Evolutionary conservation across 30 jellyfish, hydroid and myxozoan species (phyloP).

Genomic region (Turritopsis dohrnii): DNA sequence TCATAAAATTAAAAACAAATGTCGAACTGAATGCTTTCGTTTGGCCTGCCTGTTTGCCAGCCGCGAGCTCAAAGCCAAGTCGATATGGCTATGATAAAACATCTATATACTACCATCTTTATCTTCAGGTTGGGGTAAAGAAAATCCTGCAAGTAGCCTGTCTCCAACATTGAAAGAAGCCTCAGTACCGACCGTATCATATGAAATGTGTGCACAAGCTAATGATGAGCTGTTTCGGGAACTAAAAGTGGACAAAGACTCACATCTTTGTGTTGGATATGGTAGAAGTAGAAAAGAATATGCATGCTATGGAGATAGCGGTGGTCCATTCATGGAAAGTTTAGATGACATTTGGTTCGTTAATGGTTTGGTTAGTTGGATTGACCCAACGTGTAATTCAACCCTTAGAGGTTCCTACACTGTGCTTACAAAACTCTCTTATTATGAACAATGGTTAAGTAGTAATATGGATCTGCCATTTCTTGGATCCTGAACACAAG

Average conservation of each 20-base stretch:
- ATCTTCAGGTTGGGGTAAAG: slow-evolving; percentile 80
- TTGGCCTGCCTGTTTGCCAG: slow-evolving; percentile 85
- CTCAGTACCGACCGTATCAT: slow-evolving; percentile 51
- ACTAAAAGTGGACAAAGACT: slow-evolving; percentile 38
- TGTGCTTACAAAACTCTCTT: slow-evolving; percentile 49
- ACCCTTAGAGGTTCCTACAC: slow-evolving; percentile 49
- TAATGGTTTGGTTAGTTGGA: slow-evolving; percentile 81
- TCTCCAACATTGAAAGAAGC: slow-evolving; percentile 49
- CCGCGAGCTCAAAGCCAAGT: background rate
- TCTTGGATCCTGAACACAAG: background rate
- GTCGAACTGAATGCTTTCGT: slow-evolving; percentile 33
- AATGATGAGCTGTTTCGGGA: slow-evolving; percentile 39
- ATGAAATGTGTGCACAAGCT: slow-evolving; percentile 37
- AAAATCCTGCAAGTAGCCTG: slow-evolving; percentile 27
- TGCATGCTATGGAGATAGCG: slow-evolving; percentile 94
- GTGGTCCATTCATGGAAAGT: slow-evolving; percentile 67
- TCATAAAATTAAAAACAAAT: slow-evolving; percentile 22
- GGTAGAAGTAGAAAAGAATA: slow-evolving; percentile 52
- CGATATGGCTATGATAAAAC: background rate
- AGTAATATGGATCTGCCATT: slow-evolving; percentile 19
- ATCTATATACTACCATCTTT: background rate
- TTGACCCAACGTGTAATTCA: slow-evolving; percentile 72
- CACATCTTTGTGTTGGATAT: slow-evolving; percentile 62
- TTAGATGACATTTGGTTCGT: slow-evolving; percentile 37
- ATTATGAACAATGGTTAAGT: slow-evolving; percentile 55